Evolutionary conservation across 2,113 vertebrate species (phyloP).

Genomic region (Plotosus lineatus): DNA sequence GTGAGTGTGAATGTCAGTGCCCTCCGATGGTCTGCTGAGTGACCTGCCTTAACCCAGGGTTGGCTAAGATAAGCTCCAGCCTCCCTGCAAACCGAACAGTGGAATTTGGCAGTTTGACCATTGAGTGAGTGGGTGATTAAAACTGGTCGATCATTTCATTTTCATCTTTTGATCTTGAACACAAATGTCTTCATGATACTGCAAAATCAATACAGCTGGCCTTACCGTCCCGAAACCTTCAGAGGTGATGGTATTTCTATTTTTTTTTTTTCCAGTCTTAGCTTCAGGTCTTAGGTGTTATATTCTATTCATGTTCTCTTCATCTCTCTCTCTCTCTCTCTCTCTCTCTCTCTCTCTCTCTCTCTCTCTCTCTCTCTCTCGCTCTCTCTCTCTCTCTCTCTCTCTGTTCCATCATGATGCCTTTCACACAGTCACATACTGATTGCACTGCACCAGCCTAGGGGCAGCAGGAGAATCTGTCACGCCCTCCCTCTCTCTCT

Average conservation of each 20-base stretch:
- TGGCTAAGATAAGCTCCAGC: no score
- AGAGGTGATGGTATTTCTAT: neutral
- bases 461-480: slow-evolving; percentile 56
- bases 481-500: slow-evolving; percentile 40
- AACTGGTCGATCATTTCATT: neutral
- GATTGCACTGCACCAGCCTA: slow-evolving; percentile 40
- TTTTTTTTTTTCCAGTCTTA: slow-evolving; percentile 20
- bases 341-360: slow-evolving; percentile 18
- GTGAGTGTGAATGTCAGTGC: no score
- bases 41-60: no score
- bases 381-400: slow-evolving; percentile 21
- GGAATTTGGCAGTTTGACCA: no score
- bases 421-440: slow-evolving; percentile 37
- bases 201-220: neutral
- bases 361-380: slow-evolving; percentile 28
- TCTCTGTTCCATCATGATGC: slow-evolving; percentile 40
- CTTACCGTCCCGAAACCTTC: neutral
- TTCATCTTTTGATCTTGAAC: neutral
- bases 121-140: no score
- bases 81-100: no score
- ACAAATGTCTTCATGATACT: neutral
- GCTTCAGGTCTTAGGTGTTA: slow-evolving; percentile 36
- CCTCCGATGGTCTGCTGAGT: no score
- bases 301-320: slow-evolving; percentile 28
- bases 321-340: slow-evolving; percentile 30